Conservation (phyloP, 2,888 invertebrate genomes). For the Drosophila rellima region DNA sequence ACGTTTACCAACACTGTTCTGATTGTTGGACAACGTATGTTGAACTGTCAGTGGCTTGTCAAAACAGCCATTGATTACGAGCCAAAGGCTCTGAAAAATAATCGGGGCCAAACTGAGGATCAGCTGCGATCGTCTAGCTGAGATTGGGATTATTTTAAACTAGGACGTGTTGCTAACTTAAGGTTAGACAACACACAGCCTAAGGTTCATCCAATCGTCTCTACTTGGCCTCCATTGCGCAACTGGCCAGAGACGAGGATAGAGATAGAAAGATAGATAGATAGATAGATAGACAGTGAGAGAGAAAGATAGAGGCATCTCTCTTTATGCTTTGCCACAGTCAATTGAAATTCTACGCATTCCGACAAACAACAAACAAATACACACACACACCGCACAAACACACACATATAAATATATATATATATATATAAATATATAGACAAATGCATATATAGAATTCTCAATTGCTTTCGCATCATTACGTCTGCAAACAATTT, state of each 20-base stretch:
- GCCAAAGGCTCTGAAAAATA: slow-evolving; percentile 10
- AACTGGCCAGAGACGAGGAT: slow-evolving; percentile 25
- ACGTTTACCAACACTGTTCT: slow-evolving; percentile 58
- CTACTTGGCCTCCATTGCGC: slow-evolving; percentile 42
- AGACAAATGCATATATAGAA: slow-evolving; percentile 76
- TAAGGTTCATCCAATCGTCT: slow-evolving; percentile 8
- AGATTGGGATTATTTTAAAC: slow-evolving; percentile 17
- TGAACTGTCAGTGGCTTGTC: slow-evolving; percentile 67
- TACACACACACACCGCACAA: slow-evolving; percentile 46
- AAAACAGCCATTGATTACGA: slow-evolving; percentile 62
- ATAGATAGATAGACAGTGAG: slow-evolving; percentile 1
- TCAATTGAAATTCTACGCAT: slow-evolving; percentile 81
- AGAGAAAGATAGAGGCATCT: slow-evolving; percentile 8
- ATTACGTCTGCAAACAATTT: slow-evolving; percentile 82
- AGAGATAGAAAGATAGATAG: slow-evolving; percentile 2
- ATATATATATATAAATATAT: slow-evolving; percentile 61
- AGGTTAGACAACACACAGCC: slow-evolving; percentile 9
- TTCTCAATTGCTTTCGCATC: slow-evolving; percentile 83
- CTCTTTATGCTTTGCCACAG: slow-evolving; percentile 62
- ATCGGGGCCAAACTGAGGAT: slow-evolving; percentile 47
- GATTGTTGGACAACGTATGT: slow-evolving; percentile 9
- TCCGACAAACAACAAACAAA: slow-evolving; percentile 78
- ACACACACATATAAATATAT: slow-evolving; percentile 51
- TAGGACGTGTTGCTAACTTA: slow-evolving; percentile 7
- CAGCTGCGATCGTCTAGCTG: slow-evolving; percentile 33